Evolutionary conservation across 92 coral and sea anemone species (phyloP).

Genomic region (Palythoa grandis): DNA sequence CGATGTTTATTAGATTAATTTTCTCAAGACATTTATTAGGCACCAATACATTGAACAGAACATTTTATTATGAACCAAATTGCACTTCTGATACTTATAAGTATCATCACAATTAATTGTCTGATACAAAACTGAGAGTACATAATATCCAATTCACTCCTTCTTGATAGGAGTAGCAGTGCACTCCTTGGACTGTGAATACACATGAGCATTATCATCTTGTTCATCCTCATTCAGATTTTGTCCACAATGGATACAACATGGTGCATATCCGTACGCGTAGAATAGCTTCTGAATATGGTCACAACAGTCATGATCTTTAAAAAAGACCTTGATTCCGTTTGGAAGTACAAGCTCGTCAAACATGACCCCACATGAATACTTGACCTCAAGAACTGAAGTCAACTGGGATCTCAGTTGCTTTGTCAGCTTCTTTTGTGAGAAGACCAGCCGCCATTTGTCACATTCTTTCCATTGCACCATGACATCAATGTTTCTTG

Average conservation of each 20-base stretch:
- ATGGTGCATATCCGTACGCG: neutral
- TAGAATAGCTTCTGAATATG: neutral
- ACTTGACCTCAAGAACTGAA: no score
- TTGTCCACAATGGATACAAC: conserved; percentile 18
- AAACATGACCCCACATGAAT: conserved; percentile 33
- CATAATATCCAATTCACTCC: conserved; percentile 1
- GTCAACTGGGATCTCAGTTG: no score
- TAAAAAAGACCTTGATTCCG: conserved; percentile 6
- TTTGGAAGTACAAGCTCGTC: conserved; percentile 17
- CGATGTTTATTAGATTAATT: no score
- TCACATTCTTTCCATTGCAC: no score
- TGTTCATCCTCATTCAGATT: conserved; percentile 4
- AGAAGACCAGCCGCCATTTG: no score
- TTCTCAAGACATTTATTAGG: no score
- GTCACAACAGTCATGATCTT: conserved; percentile 21
- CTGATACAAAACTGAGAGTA: conserved; percentile 17
- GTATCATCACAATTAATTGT: conserved; percentile 14
- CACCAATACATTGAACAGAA: no score
- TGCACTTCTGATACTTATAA: conserved; percentile 7
- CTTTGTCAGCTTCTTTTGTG: no score
- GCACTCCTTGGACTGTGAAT: conserved; percentile 19
- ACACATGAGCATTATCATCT: neutral
- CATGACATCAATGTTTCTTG: no score
- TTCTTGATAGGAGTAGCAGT: conserved; percentile 11
- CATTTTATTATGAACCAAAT: neutral